phyloP scores from a whole-genome alignment of 2,113 vertebrate genomes.

The Gorilla gorilla region DNA sequence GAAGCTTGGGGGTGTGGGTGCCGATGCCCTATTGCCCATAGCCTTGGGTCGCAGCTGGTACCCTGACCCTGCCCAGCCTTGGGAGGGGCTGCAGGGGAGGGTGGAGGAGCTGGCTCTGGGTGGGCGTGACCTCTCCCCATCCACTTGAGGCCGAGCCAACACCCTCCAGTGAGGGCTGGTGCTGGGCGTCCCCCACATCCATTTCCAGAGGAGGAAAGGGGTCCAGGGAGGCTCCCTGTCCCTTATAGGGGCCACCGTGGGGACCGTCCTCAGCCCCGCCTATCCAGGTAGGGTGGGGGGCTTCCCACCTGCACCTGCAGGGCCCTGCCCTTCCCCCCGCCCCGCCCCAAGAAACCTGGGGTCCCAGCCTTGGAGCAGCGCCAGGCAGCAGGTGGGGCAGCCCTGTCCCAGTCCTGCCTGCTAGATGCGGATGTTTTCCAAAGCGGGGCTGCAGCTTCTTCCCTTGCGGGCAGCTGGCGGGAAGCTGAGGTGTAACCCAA shows the following conservation, averaged over 20 bases:
- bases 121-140: rapidly evolving
- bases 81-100: not conserved
- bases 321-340: too few species aligned
- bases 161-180: rapidly evolving
- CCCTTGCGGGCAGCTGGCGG: rapidly evolving
- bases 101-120: not conserved
- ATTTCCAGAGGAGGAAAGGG: not conserved
- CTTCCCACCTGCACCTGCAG: not conserved
- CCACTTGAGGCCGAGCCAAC: rapidly evolving
- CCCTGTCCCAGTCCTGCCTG: not conserved
- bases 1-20: too few species aligned
- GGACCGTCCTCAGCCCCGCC: too few species aligned
- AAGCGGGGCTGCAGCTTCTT: rapidly evolving
- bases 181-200: rapidly evolving
- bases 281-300: not conserved
- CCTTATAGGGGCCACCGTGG: not conserved
- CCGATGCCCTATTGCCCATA: too few species aligned
- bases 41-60: rapidly evolving
- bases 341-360: too few species aligned
- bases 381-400: not conserved
- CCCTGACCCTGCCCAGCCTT: rapidly evolving
- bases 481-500: rapidly evolving
- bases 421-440: not conserved
- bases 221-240: too few species aligned
- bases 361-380: not conserved